Evolutionary conservation across 2,888 invertebrate species (phyloP).

Genomic region (Oxycera nigricornis): DNA sequence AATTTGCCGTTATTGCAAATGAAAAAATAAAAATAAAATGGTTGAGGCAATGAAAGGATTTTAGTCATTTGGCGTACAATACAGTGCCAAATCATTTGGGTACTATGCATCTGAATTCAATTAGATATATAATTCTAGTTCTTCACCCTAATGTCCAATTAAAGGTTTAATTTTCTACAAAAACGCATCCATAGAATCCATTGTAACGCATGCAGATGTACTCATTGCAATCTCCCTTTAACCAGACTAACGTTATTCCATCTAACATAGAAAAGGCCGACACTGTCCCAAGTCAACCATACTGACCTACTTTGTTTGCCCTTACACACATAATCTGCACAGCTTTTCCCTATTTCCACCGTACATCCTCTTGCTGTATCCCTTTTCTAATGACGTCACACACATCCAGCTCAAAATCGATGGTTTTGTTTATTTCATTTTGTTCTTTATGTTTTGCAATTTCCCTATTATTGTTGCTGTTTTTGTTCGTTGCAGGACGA

Average conservation of each 20-base stretch:
- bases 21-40: no score
- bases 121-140: no score
- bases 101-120: no score
- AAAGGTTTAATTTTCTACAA: neutral
- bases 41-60: no score
- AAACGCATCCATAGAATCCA: neutral
- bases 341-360: neutral
- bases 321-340: neutral
- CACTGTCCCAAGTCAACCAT: neutral
- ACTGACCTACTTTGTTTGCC: neutral
- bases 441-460: neutral
- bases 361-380: neutral
- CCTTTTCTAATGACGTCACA: slow-evolving; percentile 12
- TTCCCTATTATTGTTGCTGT: slow-evolving; percentile 17
- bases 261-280: neutral
- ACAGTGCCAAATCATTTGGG: no score
- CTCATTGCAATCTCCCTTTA: no score
- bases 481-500: slow-evolving; percentile 9
- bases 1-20: no score
- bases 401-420: slow-evolving; percentile 6
- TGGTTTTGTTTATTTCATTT: slow-evolving; percentile 28
- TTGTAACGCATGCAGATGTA: no score
- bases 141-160: no score
- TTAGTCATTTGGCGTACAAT: no score
- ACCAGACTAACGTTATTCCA: no score